Percentiles rank a stretch among this genome's conserved stretches.
Conservation (phyloP, 2,888 invertebrate genomes). For the Cerastis rubricosa region DNA sequence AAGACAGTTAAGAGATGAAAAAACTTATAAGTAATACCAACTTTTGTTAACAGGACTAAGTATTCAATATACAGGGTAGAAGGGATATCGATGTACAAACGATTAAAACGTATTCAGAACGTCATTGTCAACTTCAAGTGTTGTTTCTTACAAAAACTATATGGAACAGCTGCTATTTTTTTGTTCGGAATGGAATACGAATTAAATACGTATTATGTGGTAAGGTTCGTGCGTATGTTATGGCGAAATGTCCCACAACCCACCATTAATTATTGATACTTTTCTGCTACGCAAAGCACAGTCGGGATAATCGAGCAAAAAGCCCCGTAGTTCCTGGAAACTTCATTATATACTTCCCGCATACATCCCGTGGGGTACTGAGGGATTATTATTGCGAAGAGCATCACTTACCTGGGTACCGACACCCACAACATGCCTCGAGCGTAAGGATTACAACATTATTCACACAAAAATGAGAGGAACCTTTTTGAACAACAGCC, state of each 20-base stretch:
- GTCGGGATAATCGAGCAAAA: constrained; percentile 5
- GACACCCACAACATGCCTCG: constrained; percentile 34
- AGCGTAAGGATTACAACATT: constrained; percentile 31
- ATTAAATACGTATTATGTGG: neutral
- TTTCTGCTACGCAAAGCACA: neutral
- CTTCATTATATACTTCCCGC: constrained; percentile 9
- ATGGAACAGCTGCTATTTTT: neutral
- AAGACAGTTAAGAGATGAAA: neutral
- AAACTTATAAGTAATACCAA: neutral
- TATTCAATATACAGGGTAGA: neutral
- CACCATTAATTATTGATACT: neutral
- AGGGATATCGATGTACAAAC: neutral
- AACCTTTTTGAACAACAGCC: constrained; percentile 23
- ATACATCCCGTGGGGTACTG: constrained; percentile 16
- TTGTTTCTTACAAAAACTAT: neutral
- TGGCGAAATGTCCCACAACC: neutral
- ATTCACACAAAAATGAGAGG: constrained; percentile 34
- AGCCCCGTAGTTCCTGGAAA: neutral
- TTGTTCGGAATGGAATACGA: neutral
- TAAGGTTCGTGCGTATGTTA: neutral
- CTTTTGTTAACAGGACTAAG: neutral
- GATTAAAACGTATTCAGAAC: neutral
- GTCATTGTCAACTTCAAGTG: too few species aligned
- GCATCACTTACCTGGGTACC: constrained; percentile 26
- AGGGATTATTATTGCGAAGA: constrained; percentile 30